Conservation (phyloP, 2,113 vertebrate species). For the Setophaga kirtlandii region DNA sequence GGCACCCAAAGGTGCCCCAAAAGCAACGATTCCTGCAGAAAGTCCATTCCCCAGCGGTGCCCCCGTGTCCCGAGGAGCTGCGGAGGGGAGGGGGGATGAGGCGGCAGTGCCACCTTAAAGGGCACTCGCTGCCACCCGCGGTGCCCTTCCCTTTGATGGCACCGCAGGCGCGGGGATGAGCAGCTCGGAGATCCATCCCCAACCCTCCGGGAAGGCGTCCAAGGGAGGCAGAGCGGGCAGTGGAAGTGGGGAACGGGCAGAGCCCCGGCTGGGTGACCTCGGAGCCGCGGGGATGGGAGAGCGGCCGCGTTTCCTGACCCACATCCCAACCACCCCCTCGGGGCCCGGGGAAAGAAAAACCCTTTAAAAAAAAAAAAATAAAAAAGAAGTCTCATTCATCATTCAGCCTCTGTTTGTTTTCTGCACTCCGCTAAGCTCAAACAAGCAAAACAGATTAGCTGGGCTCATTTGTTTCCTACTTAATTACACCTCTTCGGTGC, state of each 20-base stretch:
- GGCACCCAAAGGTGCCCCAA: neutral
- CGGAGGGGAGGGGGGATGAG: rapidly evolving
- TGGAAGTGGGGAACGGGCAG: neutral
- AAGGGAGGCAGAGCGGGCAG: neutral
- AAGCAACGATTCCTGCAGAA: rapidly evolving
- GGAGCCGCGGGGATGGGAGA: neutral
- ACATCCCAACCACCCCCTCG: neutral
- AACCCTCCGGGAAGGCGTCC: neutral
- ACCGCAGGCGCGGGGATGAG: rapidly evolving
- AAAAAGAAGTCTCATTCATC: constrained; percentile 33
- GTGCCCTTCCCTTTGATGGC: neutral
- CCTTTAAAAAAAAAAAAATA: neutral
- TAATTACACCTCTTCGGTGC: constrained; percentile 60
- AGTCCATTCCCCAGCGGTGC: rapidly evolving
- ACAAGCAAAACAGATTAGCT: constrained; percentile 70
- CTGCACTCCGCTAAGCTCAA: constrained; percentile 56
- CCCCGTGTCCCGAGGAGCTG: rapidly evolving
- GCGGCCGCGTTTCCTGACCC: neutral
- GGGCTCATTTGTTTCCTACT: constrained; percentile 64
- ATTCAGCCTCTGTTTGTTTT: constrained; percentile 64
- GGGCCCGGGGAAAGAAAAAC: neutral
- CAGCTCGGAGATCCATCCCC: neutral
- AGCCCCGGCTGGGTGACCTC: neutral
- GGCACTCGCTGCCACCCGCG: rapidly evolving
- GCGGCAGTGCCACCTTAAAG: neutral